Conservation (phyloP, 2,113 vertebrate genomes). For the Labeo rohita region DNA sequence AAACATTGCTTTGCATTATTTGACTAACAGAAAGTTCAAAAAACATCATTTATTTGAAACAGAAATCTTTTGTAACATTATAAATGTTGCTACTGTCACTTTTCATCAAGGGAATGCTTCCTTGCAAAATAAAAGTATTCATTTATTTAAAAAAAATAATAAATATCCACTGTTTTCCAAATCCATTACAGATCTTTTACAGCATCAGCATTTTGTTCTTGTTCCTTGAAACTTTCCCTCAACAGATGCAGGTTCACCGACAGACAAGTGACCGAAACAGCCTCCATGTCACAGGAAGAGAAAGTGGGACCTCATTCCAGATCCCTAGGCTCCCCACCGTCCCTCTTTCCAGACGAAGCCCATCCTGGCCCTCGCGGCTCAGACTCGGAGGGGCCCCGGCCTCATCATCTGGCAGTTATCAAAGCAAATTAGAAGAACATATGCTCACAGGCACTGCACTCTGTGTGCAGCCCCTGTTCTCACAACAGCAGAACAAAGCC, state of each 20-base stretch:
- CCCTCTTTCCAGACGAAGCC: slow-evolving; percentile 52
- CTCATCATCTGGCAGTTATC: slow-evolving; percentile 76
- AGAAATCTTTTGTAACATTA: background rate
- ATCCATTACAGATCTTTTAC: background rate
- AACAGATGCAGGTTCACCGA: slow-evolving; percentile 45
- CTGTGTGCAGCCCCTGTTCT: slow-evolving; percentile 46
- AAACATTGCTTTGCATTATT: too few species aligned
- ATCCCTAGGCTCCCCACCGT: slow-evolving; percentile 47
- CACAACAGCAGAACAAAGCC: slow-evolving; percentile 60
- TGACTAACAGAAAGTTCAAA: too few species aligned
- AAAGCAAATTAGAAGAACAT: slow-evolving; percentile 67
- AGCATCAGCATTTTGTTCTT: background rate
- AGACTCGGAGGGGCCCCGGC: slow-evolving; percentile 42
- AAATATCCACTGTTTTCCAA: background rate
- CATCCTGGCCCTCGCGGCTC: slow-evolving; percentile 59
- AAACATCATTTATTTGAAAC: background rate
- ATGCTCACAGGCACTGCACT: slow-evolving; percentile 54
- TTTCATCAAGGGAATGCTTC: background rate
- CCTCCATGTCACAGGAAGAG: slow-evolving; percentile 60
- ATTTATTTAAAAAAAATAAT: background rate
- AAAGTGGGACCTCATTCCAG: slow-evolving; percentile 53
- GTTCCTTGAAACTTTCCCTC: background rate
- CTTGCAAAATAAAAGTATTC: background rate
- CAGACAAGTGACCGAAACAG: slow-evolving; percentile 48
- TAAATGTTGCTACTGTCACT: background rate